A percentile compares a stretch with the other conserved stretches of the same genome.
Evolutionary conservation across 2,113 vertebrate species (phyloP).

Genomic region (Mungos mungo): DNA sequence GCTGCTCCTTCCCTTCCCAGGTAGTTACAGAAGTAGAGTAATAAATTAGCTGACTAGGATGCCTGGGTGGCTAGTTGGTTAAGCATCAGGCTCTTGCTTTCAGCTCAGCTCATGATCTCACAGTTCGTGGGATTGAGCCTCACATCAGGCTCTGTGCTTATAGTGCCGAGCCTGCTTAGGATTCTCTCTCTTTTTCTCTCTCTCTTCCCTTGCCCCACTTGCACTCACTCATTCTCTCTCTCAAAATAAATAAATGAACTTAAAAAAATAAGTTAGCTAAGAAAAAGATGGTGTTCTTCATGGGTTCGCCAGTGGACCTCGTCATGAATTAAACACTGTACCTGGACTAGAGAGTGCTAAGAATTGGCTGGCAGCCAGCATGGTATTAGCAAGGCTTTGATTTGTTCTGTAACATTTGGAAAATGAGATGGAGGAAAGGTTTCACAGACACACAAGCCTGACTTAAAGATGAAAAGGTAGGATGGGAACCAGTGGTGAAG

Average conservation of each 20-base stretch:
- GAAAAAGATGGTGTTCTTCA: not conserved
- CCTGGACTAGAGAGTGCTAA: not conserved
- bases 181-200: too few species aligned
- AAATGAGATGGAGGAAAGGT: not conserved
- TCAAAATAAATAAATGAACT: too few species aligned
- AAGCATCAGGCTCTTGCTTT: too few species aligned
- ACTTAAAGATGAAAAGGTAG: not conserved
- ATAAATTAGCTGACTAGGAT: not conserved
- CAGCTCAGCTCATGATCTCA: too few species aligned
- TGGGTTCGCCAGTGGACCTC: not conserved
- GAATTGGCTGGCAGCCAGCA: not conserved
- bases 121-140: too few species aligned
- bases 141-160: too few species aligned
- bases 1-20: not conserved
- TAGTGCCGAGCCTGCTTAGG: too few species aligned
- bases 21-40: not conserved
- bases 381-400: not conserved
- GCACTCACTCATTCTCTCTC: too few species aligned
- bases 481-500: not conserved
- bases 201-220: too few species aligned
- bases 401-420: not conserved
- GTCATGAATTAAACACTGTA: not conserved
- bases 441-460: not conserved
- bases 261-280: not conserved
- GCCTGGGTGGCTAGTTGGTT: too few species aligned